Conservation (phyloP, 2,888 invertebrate species). For the Chloromyia formosa region DNA sequence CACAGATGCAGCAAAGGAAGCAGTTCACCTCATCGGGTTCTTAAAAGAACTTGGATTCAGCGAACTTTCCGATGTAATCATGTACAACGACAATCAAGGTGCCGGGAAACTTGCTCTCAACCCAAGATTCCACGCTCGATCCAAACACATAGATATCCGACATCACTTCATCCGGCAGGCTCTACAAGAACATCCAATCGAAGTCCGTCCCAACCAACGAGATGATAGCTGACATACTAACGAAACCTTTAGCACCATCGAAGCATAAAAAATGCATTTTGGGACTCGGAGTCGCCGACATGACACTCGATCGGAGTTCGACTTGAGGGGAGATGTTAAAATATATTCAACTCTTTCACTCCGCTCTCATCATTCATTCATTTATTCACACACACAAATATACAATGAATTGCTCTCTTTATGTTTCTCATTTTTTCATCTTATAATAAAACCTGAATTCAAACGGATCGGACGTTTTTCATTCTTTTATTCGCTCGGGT, state of each 20-base stretch:
- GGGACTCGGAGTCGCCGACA: not conserved
- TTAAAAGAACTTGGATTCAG: not conserved
- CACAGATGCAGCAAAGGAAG: slow-evolving; percentile 6
- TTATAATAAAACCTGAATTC: too few species aligned
- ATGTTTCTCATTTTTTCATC: too few species aligned
- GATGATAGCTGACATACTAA: slow-evolving; percentile 24
- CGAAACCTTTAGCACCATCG: not conserved
- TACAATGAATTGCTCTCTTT: too few species aligned
- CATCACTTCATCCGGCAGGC: slow-evolving; percentile 20
- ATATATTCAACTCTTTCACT: too few species aligned
- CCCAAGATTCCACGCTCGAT: slow-evolving; percentile 46
- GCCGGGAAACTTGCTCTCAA: slow-evolving; percentile 46
- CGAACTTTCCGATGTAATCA: slow-evolving; percentile 11
- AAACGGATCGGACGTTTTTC: too few species aligned
- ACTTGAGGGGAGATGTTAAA: too few species aligned
- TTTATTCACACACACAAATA: too few species aligned
- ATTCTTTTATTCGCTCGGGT: too few species aligned
- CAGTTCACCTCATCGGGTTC: not conserved
- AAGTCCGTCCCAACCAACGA: not conserved
- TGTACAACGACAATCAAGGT: slow-evolving; percentile 9
- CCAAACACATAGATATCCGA: slow-evolving; percentile 45
- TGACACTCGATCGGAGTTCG: not conserved
- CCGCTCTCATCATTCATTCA: too few species aligned
- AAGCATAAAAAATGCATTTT: not conserved
- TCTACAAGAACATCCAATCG: not conserved